Base-by-base conservation (phyloP, 2,797 vertebrate genomes). In the Siniperca scherzeri region DNA sequence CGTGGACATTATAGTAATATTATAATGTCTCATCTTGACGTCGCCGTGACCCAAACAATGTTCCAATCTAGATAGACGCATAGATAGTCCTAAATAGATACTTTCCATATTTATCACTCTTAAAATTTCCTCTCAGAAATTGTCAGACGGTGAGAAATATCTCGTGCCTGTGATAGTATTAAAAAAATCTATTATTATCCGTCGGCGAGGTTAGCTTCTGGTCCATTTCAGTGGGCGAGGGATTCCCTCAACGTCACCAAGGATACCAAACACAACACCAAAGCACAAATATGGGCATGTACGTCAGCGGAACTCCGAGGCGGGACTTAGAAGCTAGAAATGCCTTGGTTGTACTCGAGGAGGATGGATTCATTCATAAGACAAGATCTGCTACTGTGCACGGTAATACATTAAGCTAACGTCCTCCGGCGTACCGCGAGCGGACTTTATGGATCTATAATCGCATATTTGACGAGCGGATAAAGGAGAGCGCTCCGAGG, bases 181-280 rank as follows among this genome's bases (percentile, higher is more conserved):
- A 77, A 90, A 90, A 82, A 76, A 11, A 74, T 87, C 90, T 95
- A 97, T 97, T 97, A 97, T 97, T 97, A 97, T 92, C 95, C 86
- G 93, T 90, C 89, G 87, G 95, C 92, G 95, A 96, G 95, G 89
- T 91, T 74, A 90, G 91, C 92, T 91, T 93, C 93, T 94, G 93
- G 93, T 93, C 93, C 81, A 81, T 95, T 93, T 95, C 89, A 92
- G 93, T 93, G 95, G 95, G 95, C 96, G 96, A 99, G 98, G 98
- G 98, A 99, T 95, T 99, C 98, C 98, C 98, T 99, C 93, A 96
- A 97, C 97, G 97, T 97, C 97, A 97, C 98, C 98, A 97, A 97
- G 97, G 98, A 98, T 96, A 99, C 98, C 97, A 97, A 98, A 98
- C 97, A 99, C 98, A 97, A 99, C 95, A 97, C 65, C 50, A 30